Conservation (phyloP, 2,797 vertebrate genomes). For the Urosaurus nigricauda region DNA sequence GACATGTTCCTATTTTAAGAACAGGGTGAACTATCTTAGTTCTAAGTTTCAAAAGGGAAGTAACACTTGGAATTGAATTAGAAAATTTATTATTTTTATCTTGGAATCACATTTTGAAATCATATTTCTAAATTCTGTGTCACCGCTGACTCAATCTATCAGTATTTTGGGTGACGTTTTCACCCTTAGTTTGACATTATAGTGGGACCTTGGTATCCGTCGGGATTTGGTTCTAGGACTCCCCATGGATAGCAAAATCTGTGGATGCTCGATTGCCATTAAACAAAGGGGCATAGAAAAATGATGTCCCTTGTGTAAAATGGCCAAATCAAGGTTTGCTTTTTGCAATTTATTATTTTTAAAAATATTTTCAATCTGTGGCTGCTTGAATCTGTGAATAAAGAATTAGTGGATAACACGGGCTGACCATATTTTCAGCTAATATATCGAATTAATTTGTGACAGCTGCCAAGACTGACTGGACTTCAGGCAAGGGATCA, state of each 20-base stretch:
- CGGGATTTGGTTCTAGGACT: too few species aligned
- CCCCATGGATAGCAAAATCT: too few species aligned
- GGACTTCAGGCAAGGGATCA: neutral
- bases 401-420: too few species aligned
- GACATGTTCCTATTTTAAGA: constrained; percentile 14
- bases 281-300: too few species aligned
- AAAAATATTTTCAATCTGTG: neutral
- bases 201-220: too few species aligned
- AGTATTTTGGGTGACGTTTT: neutral
- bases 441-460: neutral
- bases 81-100: neutral
- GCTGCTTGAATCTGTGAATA: too few species aligned
- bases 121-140: neutral
- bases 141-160: neutral
- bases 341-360: too few species aligned
- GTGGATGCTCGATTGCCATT: too few species aligned
- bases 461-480: neutral
- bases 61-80: neutral
- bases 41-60: neutral
- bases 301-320: too few species aligned
- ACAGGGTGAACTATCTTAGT: neutral
- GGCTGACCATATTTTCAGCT: neutral
- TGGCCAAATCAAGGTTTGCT: too few species aligned
- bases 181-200: neutral
- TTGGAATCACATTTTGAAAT: neutral